These are phyloP conservation scores for Drosophila lini DNA, from an alignment of 1,140 invertebrate species.

Conservation along the genomic window DNA sequence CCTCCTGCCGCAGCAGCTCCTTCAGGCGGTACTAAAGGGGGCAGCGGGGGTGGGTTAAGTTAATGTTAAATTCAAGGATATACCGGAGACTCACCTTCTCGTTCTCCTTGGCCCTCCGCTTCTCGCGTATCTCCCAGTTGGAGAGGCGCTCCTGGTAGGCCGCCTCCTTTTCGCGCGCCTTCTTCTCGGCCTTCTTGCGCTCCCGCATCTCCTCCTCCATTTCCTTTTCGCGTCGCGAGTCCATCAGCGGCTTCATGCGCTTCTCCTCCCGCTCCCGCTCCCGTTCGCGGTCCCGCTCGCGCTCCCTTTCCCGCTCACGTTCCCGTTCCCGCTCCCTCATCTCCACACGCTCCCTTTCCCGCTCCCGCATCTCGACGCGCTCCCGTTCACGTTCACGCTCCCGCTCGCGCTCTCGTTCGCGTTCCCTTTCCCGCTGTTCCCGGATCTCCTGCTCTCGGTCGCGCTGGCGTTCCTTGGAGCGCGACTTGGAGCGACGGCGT, in stretches of 20 bases:
- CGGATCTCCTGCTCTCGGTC: slow-evolving; percentile 83
- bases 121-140: slow-evolving; percentile 97
- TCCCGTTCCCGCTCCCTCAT: slow-evolving; percentile 84
- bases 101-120: slow-evolving; percentile 96
- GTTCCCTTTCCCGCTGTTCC: slow-evolving; percentile 72
- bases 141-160: slow-evolving; percentile 94
- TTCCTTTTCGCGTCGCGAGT: slow-evolving; percentile 91
- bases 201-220: slow-evolving; percentile 96
- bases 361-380: slow-evolving; percentile 84
- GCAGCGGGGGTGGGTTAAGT: not conserved
- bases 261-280: slow-evolving; percentile 85
- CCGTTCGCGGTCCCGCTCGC: slow-evolving; percentile 83
- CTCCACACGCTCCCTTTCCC: slow-evolving; percentile 85
- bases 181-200: slow-evolving; percentile 94
- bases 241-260: slow-evolving; percentile 86
- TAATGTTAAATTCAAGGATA: not conserved
- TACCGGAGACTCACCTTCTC: slow-evolving; percentile 86
- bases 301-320: slow-evolving; percentile 84
- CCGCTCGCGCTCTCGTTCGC: slow-evolving; percentile 81
- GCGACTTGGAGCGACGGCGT: slow-evolving; percentile 79
- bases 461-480: slow-evolving; percentile 84
- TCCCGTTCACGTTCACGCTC: slow-evolving; percentile 84
- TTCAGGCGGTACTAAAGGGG: slow-evolving; percentile 89
- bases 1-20: slow-evolving; percentile 92
- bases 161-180: slow-evolving; percentile 96